Conservation (phyloP, 2,113 vertebrate genomes). For the Albula glossodonta region DNA sequence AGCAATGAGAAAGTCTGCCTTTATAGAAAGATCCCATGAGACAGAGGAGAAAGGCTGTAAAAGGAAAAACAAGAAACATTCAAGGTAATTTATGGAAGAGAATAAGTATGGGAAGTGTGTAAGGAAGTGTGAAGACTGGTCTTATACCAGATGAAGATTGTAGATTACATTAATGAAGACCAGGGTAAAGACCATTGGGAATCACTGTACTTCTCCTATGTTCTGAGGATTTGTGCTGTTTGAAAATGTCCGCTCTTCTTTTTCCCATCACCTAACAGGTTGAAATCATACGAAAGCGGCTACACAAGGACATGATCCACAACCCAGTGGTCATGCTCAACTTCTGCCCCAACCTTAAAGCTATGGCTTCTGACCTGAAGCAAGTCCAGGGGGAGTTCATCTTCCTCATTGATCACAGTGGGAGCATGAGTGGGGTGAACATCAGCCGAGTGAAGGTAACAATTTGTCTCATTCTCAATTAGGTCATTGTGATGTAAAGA, state of each 20-base stretch:
- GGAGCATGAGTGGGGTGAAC: constrained; percentile 81
- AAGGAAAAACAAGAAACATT: neutral
- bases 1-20: neutral
- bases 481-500: neutral
- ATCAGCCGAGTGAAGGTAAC: constrained; percentile 83
- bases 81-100: neutral
- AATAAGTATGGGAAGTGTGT: neutral
- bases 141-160: neutral
- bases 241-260: neutral
- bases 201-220: neutral
- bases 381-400: constrained; percentile 87
- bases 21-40: neutral
- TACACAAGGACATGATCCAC: constrained; percentile 91
- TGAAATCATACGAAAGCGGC: constrained; percentile 86
- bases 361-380: constrained; percentile 71
- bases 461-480: neutral
- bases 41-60: neutral
- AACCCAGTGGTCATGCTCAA: constrained; percentile 93
- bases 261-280: constrained; percentile 60
- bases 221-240: neutral
- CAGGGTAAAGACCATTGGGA: neutral
- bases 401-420: constrained; percentile 90
- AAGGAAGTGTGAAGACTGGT: neutral
- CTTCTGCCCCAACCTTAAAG: constrained; percentile 87
- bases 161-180: neutral